A percentile compares a stretch with the other conserved stretches of the same genome.
Conservation (phyloP, 2,888 invertebrate genomes). For the Patella ulyssiponensis region DNA sequence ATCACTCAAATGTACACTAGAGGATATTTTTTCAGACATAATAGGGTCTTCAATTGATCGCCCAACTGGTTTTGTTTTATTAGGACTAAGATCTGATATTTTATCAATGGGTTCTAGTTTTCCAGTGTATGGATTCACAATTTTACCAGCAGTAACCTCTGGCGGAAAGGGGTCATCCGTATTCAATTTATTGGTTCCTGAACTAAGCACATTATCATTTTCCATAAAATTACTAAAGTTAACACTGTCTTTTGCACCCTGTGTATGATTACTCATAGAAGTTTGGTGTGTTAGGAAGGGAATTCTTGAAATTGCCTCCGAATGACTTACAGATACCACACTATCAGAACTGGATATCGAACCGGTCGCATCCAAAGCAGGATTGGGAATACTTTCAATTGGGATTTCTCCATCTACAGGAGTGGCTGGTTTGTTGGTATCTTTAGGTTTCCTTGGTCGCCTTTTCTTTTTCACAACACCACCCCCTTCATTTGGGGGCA, state of each 20-base stretch:
- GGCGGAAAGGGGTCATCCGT: slow-evolving; percentile 32
- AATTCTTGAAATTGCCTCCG: neutral
- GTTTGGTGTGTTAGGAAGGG: neutral
- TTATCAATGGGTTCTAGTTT: slow-evolving; percentile 61
- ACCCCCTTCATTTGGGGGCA: slow-evolving; percentile 43
- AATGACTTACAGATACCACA: neutral
- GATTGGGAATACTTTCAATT: slow-evolving; percentile 45
- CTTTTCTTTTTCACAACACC: slow-evolving; percentile 54
- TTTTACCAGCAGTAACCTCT: slow-evolving; percentile 59
- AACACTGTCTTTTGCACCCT: slow-evolving; percentile 6
- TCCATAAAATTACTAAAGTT: neutral
- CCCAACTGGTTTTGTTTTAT: slow-evolving; percentile 35
- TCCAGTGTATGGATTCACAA: slow-evolving; percentile 66
- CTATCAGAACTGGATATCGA: neutral
- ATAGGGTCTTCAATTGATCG: neutral
- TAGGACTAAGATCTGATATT: slow-evolving; percentile 55
- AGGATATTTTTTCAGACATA: slow-evolving; percentile 5
- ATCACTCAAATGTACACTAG: neutral
- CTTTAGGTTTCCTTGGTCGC: slow-evolving; percentile 54
- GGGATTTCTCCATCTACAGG: slow-evolving; percentile 39
- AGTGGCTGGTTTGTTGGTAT: slow-evolving; percentile 36
- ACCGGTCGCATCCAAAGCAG: slow-evolving; percentile 37
- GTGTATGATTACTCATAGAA: neutral
- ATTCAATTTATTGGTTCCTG: slow-evolving; percentile 20
- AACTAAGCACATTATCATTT: slow-evolving; percentile 22